A percentile compares a stretch with the other conserved stretches of the same genome.
Conservation (phyloP, 2,113 vertebrate genomes). For the Corvus cornix region DNA sequence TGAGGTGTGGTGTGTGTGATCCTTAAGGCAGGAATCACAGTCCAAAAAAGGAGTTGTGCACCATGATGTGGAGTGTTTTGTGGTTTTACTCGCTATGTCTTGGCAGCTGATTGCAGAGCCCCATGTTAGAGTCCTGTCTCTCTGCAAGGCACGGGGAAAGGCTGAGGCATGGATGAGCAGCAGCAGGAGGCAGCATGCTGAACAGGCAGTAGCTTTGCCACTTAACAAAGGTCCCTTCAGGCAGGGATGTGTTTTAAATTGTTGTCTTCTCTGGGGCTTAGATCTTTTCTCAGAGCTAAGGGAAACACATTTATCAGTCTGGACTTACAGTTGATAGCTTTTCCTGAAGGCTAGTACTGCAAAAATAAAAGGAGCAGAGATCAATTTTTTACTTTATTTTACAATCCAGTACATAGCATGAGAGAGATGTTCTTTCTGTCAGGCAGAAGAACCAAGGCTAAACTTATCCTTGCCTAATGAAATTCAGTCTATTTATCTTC, state of each 20-base stretch:
- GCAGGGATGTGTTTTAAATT: not conserved
- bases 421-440: not conserved
- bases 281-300: not conserved
- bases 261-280: not conserved
- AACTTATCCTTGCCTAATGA: not conserved
- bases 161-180: not conserved
- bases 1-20: rapidly evolving
- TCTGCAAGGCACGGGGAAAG: not conserved
- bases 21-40: not conserved
- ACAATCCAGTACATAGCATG: not conserved
- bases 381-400: constrained; percentile 1
- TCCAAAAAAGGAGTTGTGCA: not conserved
- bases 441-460: not conserved
- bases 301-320: not conserved
- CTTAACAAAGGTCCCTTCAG: not conserved
- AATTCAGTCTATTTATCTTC: not conserved
- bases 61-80: not conserved
- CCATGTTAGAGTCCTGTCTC: not conserved
- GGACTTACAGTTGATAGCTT: not conserved
- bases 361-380: not conserved
- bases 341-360: not conserved
- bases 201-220: not conserved
- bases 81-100: rapidly evolving
- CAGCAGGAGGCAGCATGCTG: not conserved
- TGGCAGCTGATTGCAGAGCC: not conserved